Base-by-base conservation (phyloP, 2,888 invertebrate species). In the Calliopum simillimum region DNA sequence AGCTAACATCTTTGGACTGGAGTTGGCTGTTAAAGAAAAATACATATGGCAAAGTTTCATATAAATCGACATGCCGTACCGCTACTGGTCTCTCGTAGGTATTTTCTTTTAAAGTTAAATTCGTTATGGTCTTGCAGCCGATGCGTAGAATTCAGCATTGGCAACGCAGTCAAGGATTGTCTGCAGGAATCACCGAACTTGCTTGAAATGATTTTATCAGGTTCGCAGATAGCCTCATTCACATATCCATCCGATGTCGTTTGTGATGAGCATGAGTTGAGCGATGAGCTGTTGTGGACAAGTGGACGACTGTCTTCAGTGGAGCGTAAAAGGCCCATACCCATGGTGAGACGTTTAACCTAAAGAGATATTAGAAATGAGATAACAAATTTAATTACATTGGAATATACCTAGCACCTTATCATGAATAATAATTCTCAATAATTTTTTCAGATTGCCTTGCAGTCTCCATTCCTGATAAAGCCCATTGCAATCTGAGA, bases 221-320 rank as follows among this genome's bases (percentile, higher is more conserved):
- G 88, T 79, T 93, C 93, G 72, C 92, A 90, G 78, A 90, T 91
- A 49, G 92, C 92, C 85, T 94, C 94, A 87, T 94, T 94, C 79
- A 94, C 92, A 87, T 94, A 94, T 64, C 92, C 93, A 64, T 92
- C 93, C 75, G 92, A 93, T 75, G 92, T 88, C 70, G 93, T 92
- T 73, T 93, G 88, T 14, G 90, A 91, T 71, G 91, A 89, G 78
- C 91, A 91, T 44, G 90, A 90, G 75, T 91, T 90, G 76, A 91
- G 90, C 80, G 79, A 88, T 80, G 84, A 82, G 82, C 84, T 81
- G 44, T 90, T 91, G 71, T 91, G 89, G 69, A 94, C 92, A 62
- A 94, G 87, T 4, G 93, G 94, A 79, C 92, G 93, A 81, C 92
- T 92, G 82, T 94, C 94, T 78, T 92, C 92, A 76, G 88, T 88